Base-by-base conservation (phyloP, 2,797 vertebrate genomes). In the Adrianichthys oophorus region DNA sequence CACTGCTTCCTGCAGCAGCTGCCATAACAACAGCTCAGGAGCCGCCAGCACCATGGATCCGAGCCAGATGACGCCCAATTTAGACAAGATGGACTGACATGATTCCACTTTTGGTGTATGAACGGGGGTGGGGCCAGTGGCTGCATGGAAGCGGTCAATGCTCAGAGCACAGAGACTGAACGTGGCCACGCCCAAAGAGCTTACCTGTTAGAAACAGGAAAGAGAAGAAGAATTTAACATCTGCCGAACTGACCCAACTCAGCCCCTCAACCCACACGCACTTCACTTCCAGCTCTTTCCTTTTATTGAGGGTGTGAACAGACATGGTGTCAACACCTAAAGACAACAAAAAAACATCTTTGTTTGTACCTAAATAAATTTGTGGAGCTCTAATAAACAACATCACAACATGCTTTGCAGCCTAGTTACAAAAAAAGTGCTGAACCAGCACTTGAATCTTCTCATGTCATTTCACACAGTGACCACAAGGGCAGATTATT, bases 101-200 rank as follows among this genome's bases (percentile, higher is more conserved):
- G 91, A 85, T 85, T 99, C 97, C 1, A 94, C 87, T 74, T 87
- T 92, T 0, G 92, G 87, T 5, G 69, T 58, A 42, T 78, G 83
- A 0, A 89, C 86, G 47, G 90, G 85, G 68, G 88, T 89, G 3
- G 93, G 89, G 63, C 92, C 92, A 21, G 96, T 96, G 73, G 95
- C 93, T 0, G 90, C 90, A 0, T 98, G 96, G 87, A 99, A 98
- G 40, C 95, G 93, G 72, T 99, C 96, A 0, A 99, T 98, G 56
- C 95, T 95, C 74, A 99, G 87, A 1, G 97, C 97, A 0, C 97
- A 99, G 51, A 99, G 94, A 74, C 95, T 98, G 87, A 99, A 99
- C 7, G 97, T 98, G 55, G 93, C 95, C 62, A 98, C 93, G 0
- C 97, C 96, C 70, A 97, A 88, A 0, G 95, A 96, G 0, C 94